Conservation (phyloP, 2,797 vertebrate species). For the Rallus crepitans region DNA sequence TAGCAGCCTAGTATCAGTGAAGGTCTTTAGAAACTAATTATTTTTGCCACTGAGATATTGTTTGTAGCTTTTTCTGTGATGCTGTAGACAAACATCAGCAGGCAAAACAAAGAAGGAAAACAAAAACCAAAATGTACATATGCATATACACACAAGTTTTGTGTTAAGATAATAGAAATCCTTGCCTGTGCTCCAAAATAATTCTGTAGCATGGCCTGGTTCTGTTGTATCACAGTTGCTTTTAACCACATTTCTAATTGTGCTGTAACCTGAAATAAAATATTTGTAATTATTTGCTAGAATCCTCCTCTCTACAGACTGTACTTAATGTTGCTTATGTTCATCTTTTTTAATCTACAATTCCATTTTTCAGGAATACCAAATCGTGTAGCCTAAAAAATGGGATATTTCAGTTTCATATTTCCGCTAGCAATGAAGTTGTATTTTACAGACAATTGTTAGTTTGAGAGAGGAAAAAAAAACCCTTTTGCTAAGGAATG, state of each 20-base stretch:
- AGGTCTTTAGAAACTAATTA: neutral
- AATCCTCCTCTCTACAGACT: neutral
- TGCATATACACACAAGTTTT: neutral
- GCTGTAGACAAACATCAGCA: neutral
- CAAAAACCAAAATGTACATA: fast-evolving
- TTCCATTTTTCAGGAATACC: neutral
- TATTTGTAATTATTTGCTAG: neutral
- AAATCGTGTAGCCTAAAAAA: neutral
- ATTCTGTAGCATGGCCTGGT: neutral
- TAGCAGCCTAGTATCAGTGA: neutral
- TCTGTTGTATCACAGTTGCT: neutral
- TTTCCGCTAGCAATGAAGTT: neutral
- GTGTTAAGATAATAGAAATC: neutral
- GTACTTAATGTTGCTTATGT: neutral
- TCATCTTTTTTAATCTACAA: neutral
- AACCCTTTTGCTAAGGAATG: neutral
- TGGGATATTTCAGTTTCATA: neutral
- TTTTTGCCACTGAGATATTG: neutral
- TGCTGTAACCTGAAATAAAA: neutral
- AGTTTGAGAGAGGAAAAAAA: neutral
- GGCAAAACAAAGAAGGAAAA: neutral
- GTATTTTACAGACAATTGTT: neutral
- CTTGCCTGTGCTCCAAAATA: neutral
- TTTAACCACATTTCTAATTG: neutral
- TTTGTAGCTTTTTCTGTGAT: neutral